These are phyloP conservation scores for Dendroctonus valens DNA, from an alignment of 1,140 invertebrate genomes.

Conservation along the genomic window DNA sequence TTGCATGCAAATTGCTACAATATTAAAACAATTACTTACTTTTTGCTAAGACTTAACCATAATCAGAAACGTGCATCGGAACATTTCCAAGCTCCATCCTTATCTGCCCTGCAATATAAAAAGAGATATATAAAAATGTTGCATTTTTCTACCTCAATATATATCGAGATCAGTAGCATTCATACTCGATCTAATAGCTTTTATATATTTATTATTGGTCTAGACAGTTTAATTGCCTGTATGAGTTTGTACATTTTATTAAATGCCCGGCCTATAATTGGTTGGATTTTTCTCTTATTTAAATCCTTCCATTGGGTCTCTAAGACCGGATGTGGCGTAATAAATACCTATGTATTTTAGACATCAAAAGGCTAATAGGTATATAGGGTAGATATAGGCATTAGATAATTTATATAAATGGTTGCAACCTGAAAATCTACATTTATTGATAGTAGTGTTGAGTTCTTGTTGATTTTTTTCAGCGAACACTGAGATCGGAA, in stretches of 20 bases:
- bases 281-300: slow-evolving; percentile 14
- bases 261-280: slow-evolving; percentile 16
- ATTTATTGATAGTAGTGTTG: no score
- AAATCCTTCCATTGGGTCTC: not conserved
- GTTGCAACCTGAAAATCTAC: no score
- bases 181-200: slow-evolving; percentile 13
- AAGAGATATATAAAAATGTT: not conserved
- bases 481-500: no score
- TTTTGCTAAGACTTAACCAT: not conserved
- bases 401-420: no score
- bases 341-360: not conserved
- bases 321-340: slow-evolving; percentile 9
- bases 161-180: not conserved
- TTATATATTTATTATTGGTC: slow-evolving; percentile 32
- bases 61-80: slow-evolving; percentile 3
- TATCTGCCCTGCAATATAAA: not conserved
- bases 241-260: slow-evolving; percentile 24
- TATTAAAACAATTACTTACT: slow-evolving; percentile 6
- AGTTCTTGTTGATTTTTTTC: no score
- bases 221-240: slow-evolving; percentile 32
- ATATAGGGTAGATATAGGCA: not conserved
- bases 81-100: not conserved
- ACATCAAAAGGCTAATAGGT: slow-evolving; percentile 19
- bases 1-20: slow-evolving; percentile 6
- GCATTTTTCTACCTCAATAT: not conserved